Base-by-base conservation (phyloP, 37 sponge, comb jelly and placozoan genomes). In the Beroe ovata region DNA sequence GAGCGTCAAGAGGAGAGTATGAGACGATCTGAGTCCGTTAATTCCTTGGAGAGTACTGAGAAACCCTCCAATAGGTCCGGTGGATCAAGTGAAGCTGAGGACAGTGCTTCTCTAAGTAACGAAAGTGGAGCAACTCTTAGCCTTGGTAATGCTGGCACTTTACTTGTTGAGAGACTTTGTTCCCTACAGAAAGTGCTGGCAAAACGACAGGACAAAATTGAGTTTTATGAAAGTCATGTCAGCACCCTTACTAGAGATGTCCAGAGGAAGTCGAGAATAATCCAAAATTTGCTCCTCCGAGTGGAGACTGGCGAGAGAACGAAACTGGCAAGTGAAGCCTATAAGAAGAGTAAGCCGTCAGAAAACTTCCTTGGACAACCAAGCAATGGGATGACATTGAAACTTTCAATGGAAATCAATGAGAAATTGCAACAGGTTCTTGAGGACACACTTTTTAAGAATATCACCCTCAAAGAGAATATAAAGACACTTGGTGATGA, bases 141-240 rank as follows among this genome's bases (percentile, higher is more conserved):
- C 20, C 36, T 71, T 29, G 71, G 34, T 30, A 32, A 71, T 8
- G 71, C 71, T 36, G 38, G 71, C 16, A 34, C 29, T 36, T 20
- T 71, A 2, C 36, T 71, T 2, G 34, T 71, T 28, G 71, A 71
- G 71, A 21, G 71, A 11, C 38, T 71, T 4, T 71, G 71, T 36
- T 71, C 71, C 71, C 29, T 71, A 8, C 71, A 71, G 38, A 32
- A 34, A 30, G 71, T 20, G 21, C 38, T 71, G 21, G 71, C 71
- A 33, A 71, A 71, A 28, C 71, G 71, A 6, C 71, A 71, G 36
- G 71, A 71, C 16, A 71, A 71, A 38, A 71, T 71, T 33, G 71
- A 71, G 38, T 71, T 71, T 71, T 71, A 71, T 36, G 71, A 71
- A 30, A 71, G 71, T 36, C 71, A 71, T 36, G 71, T 71, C 34